Evolutionary conservation across 37 sponge, comb jelly and placozoan species (phyloP).

Genomic region (Tethya wilhelma): DNA sequence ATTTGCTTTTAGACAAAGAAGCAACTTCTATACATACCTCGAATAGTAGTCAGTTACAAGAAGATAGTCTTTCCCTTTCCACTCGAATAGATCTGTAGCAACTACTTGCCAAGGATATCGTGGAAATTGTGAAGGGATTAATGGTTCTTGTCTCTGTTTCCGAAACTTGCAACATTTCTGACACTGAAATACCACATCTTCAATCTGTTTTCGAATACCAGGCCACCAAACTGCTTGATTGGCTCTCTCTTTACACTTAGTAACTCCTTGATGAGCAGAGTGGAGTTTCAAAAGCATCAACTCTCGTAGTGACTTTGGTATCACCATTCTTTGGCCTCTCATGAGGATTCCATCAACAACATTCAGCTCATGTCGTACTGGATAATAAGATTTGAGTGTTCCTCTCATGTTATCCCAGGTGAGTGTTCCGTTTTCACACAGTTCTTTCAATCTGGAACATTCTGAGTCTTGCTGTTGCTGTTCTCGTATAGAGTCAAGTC

Average conservation of each 20-base stretch:
- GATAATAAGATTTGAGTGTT: conserved; percentile 10
- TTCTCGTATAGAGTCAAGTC: conserved; percentile 4
- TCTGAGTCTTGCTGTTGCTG: conserved; percentile 12
- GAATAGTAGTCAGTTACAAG: conserved; percentile 54
- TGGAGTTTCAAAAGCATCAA: conserved; percentile 24
- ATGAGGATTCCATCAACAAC: conserved; percentile 13
- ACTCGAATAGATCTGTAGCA: conserved; percentile 46
- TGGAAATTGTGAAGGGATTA: conserved; percentile 33
- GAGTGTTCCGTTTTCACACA: conserved; percentile 11
- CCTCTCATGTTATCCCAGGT: conserved; percentile 5
- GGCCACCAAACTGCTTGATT: conserved; percentile 55
- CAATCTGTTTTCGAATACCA: conserved; percentile 16
- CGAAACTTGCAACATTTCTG: conserved; percentile 14
- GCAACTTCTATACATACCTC: conserved; percentile 43
- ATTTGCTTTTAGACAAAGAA: neutral
- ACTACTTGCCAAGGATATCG: conserved; percentile 47
- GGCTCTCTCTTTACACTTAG: conserved; percentile 39
- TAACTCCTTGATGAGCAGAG: conserved; percentile 37
- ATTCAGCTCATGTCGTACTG: conserved; percentile 20
- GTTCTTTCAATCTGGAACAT: conserved; percentile 2
- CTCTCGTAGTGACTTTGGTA: conserved; percentile 15
- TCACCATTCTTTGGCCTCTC: conserved; percentile 25
- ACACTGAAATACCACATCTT: conserved; percentile 25
- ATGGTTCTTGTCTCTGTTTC: conserved; percentile 17
- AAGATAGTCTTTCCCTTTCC: conserved; percentile 30